phyloP scores from a whole-genome alignment of 2,113 vertebrate species.

The Phyllostomus hastatus region DNA sequence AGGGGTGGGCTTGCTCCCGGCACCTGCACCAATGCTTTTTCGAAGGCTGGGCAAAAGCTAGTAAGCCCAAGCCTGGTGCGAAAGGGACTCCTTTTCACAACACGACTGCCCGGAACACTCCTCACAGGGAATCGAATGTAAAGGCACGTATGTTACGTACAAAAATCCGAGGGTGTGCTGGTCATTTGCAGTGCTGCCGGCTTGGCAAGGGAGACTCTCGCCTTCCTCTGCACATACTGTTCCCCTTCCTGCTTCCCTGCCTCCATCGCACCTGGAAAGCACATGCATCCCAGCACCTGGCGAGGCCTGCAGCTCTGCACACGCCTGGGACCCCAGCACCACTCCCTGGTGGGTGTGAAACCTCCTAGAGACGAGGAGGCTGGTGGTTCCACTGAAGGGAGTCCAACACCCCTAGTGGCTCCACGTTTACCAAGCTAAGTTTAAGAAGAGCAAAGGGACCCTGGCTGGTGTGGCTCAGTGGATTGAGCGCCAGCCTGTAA shows the following conservation, averaged over 20 bases:
- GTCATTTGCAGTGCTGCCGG: no score
- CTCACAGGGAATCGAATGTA: no score
- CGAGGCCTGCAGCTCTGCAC: background rate
- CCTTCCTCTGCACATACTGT: background rate
- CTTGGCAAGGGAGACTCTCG: no score
- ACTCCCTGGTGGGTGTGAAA: background rate
- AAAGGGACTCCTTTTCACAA: background rate
- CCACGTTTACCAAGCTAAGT: background rate
- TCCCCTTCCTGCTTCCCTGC: background rate
- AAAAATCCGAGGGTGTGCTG: background rate
- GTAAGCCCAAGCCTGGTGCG: background rate
- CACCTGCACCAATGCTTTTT: background rate
- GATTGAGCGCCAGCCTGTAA: no score
- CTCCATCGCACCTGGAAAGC: background rate
- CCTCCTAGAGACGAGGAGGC: background rate
- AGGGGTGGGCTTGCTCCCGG: no score
- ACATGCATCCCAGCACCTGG: rapidly evolving
- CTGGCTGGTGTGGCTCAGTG: no score
- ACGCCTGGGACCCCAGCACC: background rate
- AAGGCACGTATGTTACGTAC: background rate
- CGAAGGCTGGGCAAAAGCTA: background rate
- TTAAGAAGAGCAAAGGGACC: background rate
- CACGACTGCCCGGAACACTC: background rate
- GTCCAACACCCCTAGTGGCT: rapidly evolving
- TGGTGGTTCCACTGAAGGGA: background rate